Percentiles rank a stretch among this genome's conserved stretches.
Evolutionary conservation across 1,140 invertebrate genomes (phyloP).

Genomic region (Monochamus saltuarius): DNA sequence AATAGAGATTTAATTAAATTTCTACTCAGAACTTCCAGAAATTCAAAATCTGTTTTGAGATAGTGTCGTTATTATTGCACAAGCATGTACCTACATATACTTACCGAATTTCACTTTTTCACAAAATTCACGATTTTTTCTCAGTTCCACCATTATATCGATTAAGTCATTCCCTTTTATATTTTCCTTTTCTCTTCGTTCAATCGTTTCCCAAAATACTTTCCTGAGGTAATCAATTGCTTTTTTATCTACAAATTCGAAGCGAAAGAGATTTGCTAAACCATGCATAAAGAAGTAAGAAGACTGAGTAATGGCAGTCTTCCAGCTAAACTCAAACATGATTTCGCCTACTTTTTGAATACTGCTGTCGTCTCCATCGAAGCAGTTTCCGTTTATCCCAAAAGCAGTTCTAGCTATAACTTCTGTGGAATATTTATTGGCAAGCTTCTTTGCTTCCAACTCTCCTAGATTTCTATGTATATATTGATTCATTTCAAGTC

Average conservation of each 20-base stretch:
- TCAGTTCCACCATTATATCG: conserved; percentile 37
- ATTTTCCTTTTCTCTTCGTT: conserved; percentile 19
- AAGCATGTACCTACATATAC: no score
- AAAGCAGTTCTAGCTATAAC: conserved; percentile 54
- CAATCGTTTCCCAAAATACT: conserved; percentile 31
- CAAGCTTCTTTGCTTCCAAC: conserved; percentile 35
- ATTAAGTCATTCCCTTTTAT: conserved; percentile 38
- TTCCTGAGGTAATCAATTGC: conserved; percentile 2
- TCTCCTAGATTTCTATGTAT: conserved; percentile 18
- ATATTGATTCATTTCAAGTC: conserved; percentile 27
- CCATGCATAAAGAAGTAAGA: conserved; percentile 31
- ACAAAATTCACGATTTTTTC: conserved; percentile 20
- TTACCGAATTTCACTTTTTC: no score
- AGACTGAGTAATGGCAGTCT: conserved; percentile 19
- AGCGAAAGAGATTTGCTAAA: conserved; percentile 25
- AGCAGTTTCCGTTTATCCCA: conserved; percentile 50
- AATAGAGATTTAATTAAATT: no score
- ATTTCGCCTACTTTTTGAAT: conserved; percentile 39
- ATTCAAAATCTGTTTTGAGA: no score
- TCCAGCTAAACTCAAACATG: conserved; percentile 24
- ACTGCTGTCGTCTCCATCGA: conserved; percentile 49
- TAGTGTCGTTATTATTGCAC: no score
- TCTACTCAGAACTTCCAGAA: no score
- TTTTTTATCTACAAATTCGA: conserved; percentile 16
- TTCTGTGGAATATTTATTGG: conserved; percentile 54